Conservation (phyloP, 2,113 vertebrate species). For the Lagopus leucura region DNA sequence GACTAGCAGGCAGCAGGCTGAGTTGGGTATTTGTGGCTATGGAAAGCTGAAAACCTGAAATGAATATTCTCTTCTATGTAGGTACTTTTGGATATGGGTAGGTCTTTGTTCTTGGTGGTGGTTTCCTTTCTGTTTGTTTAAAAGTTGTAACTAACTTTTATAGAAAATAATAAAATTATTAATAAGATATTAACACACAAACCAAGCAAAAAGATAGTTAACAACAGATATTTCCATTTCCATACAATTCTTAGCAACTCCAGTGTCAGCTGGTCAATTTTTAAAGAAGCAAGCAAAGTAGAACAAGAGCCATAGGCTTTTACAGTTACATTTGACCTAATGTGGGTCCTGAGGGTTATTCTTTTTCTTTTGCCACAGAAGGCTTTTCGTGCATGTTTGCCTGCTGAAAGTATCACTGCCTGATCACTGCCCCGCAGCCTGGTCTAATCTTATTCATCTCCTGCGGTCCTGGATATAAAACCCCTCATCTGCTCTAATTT, state of each 20-base stretch:
- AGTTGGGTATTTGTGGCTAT: neutral
- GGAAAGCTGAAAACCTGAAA: neutral
- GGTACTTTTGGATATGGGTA: neutral
- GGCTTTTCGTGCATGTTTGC: neutral
- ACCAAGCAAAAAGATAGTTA: neutral
- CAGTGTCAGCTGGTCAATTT: neutral
- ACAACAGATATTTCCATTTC: neutral
- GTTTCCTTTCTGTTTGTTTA: neutral
- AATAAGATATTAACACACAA: neutral
- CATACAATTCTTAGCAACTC: neutral
- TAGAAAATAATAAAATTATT: neutral
- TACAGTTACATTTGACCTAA: neutral
- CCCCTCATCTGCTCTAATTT: neutral
- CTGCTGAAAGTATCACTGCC: neutral
- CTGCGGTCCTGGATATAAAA: neutral
- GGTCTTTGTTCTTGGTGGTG: neutral
- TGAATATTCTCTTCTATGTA: neutral
- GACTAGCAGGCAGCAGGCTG: neutral
- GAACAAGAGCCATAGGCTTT: neutral
- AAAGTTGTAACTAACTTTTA: neutral
- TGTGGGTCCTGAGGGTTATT: accelerated
- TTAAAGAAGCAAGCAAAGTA: neutral
- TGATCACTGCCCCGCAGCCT: neutral
- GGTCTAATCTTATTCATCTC: neutral
- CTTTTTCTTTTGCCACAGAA: neutral